Evolutionary conservation across 2,113 vertebrate species (phyloP).

Genomic region (Xyliphius kryptos): DNA sequence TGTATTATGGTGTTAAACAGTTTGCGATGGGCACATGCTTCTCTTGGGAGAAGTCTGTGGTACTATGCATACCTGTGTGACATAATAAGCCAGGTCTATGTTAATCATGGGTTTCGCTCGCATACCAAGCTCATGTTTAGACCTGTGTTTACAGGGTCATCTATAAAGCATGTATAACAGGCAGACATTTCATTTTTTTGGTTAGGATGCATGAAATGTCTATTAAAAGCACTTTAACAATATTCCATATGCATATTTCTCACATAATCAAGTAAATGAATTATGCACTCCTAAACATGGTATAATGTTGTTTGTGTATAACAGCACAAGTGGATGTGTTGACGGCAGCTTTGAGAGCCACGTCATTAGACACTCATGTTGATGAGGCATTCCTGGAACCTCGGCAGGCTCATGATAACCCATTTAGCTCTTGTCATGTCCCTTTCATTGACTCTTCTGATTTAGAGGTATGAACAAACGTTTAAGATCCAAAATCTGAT

Average conservation of each 20-base stretch:
- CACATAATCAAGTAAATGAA: too few species aligned
- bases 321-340: conserved; percentile 82
- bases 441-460: conserved; percentile 64
- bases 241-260: too few species aligned
- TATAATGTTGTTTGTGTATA: conserved; percentile 13
- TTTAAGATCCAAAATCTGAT: not conserved
- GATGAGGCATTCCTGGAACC: conserved; percentile 50
- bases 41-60: too few species aligned
- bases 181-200: too few species aligned
- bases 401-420: conserved; percentile 48
- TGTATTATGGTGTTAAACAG: too few species aligned
- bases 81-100: too few species aligned
- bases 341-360: conserved; percentile 75
- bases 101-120: conserved; percentile 16
- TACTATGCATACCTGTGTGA: too few species aligned
- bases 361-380: conserved; percentile 59
- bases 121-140: conserved; percentile 7
- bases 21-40: too few species aligned
- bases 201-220: too few species aligned
- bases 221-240: too few species aligned
- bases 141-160: conserved; percentile 7
- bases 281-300: too few species aligned
- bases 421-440: conserved; percentile 55
- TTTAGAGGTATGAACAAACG: conserved; percentile 59
- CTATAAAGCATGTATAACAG: too few species aligned